A percentile compares a stretch with the other conserved stretches of the same genome.
These are phyloP conservation scores for Oxygymnocypris stewartii DNA, from an alignment of 2,113 vertebrate species.

Conservation along the genomic window DNA sequence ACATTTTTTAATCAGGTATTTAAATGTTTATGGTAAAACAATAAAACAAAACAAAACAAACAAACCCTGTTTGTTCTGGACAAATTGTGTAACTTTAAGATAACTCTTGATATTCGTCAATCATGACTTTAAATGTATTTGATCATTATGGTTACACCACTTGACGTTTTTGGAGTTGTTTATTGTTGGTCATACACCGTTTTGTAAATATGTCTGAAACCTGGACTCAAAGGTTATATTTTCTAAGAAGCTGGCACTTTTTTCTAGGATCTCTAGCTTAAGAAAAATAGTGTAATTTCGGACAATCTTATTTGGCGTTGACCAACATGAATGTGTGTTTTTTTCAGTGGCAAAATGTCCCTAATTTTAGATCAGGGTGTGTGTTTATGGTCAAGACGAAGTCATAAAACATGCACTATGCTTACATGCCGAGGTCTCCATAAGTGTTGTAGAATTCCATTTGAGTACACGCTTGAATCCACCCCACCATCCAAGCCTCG, in stretches of 20 bases:
- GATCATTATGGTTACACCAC: no score
- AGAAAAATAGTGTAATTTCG: background rate
- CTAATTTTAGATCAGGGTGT: background rate
- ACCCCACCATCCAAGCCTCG: conserved; percentile 96
- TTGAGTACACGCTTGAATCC: conserved; percentile 98
- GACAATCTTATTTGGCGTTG: background rate
- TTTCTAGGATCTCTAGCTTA: no score
- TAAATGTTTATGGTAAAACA: no score
- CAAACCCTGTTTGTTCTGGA: no score
- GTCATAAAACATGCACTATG: conserved; percentile 47
- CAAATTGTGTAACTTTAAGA: background rate
- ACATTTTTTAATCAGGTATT: no score
- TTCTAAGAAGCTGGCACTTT: no score
- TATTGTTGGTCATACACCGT: background rate
- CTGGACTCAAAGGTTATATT: background rate
- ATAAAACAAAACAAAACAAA: no score
- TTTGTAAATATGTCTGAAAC: background rate
- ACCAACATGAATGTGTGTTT: background rate
- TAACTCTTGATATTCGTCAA: background rate
- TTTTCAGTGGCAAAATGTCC: background rate
- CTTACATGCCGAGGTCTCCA: conserved; percentile 92
- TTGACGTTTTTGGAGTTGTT: no score
- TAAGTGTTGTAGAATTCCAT: conserved; percentile 99
- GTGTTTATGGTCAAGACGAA: background rate
- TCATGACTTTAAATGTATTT: background rate